A percentile compares a stretch with the other conserved stretches of the same genome.
These are phyloP conservation scores for Dascillus cervinus DNA, from an alignment of 2,888 invertebrate species.

Conservation along the genomic window DNA sequence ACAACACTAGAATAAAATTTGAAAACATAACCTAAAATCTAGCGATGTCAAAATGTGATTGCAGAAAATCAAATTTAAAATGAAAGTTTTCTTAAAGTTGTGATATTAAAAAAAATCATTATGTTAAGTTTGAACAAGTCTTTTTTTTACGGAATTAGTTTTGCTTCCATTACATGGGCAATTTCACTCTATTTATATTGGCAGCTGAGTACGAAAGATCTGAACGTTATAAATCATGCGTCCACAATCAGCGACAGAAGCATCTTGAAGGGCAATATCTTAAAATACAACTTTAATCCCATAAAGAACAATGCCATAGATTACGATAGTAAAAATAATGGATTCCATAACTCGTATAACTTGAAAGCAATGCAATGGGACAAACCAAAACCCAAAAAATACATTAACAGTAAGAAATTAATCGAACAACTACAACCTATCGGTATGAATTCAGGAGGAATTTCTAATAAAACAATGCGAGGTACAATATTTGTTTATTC, in stretches of 20 bases:
- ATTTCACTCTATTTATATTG: slow-evolving; percentile 66
- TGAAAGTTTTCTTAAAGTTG: too few species aligned
- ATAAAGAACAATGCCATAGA: too few species aligned
- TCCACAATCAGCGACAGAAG: slow-evolving; percentile 9
- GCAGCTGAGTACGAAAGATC: slow-evolving; percentile 45
- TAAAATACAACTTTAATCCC: slow-evolving; percentile 12
- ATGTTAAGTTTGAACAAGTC: slow-evolving; percentile 49
- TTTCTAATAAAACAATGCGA: too few species aligned
- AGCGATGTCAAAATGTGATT: too few species aligned
- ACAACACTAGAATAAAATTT: too few species aligned
- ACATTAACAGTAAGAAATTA: slow-evolving; percentile 42
- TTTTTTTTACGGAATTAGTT: slow-evolving; percentile 64
- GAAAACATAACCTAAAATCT: too few species aligned
- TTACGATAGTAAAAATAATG: too few species aligned
- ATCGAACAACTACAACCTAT: slow-evolving; percentile 43
- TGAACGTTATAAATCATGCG: slow-evolving; percentile 2
- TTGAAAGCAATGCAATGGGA: too few species aligned
- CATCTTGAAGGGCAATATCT: background rate
- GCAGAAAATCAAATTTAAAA: too few species aligned
- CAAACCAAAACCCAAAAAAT: slow-evolving; percentile 24
- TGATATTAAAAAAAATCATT: too few species aligned
- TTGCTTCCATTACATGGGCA: slow-evolving; percentile 69
- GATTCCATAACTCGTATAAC: too few species aligned
- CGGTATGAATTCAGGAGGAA: slow-evolving; percentile 24
- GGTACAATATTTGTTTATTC: too few species aligned